phyloP scores from a whole-genome alignment of 2,113 vertebrate species.

The Xiphophorus hellerii region DNA sequence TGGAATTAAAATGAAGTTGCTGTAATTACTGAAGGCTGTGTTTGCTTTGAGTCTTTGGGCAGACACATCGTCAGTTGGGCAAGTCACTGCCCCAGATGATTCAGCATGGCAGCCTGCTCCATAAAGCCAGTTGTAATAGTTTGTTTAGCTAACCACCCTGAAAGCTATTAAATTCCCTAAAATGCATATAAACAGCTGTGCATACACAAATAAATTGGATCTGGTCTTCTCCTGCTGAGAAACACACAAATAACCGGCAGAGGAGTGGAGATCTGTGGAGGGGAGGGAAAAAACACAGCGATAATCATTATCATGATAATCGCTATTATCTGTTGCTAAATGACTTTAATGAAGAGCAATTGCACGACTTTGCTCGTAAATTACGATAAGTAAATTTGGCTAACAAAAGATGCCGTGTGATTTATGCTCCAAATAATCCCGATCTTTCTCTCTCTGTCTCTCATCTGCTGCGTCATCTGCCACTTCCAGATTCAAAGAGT shows the following conservation, averaged over 20 bases:
- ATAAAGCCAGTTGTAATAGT: slow-evolving; percentile 51
- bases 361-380: slow-evolving; percentile 40
- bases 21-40: background rate
- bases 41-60: slow-evolving; percentile 7
- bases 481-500: slow-evolving; percentile 96
- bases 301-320: slow-evolving; percentile 48
- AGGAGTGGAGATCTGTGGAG: slow-evolving; percentile 18
- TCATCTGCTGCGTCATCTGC: slow-evolving; percentile 54
- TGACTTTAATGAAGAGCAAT: slow-evolving; percentile 59
- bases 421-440: slow-evolving; percentile 49
- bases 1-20: background rate
- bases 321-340: slow-evolving; percentile 46
- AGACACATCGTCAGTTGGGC: slow-evolving; percentile 46
- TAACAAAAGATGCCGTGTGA: slow-evolving; percentile 41
- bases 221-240: slow-evolving; percentile 33
- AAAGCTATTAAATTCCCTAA: slow-evolving; percentile 64
- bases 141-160: slow-evolving; percentile 55
- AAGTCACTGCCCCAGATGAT: slow-evolving; percentile 26
- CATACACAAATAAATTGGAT: slow-evolving; percentile 24
- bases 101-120: slow-evolving; percentile 49
- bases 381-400: slow-evolving; percentile 38
- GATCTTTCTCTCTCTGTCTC: slow-evolving; percentile 52
- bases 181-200: slow-evolving; percentile 20
- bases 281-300: slow-evolving; percentile 2
- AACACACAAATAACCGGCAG: slow-evolving; percentile 34